phyloP scores from a whole-genome alignment of 1,140 invertebrate species.

The Atta texana region DNA sequence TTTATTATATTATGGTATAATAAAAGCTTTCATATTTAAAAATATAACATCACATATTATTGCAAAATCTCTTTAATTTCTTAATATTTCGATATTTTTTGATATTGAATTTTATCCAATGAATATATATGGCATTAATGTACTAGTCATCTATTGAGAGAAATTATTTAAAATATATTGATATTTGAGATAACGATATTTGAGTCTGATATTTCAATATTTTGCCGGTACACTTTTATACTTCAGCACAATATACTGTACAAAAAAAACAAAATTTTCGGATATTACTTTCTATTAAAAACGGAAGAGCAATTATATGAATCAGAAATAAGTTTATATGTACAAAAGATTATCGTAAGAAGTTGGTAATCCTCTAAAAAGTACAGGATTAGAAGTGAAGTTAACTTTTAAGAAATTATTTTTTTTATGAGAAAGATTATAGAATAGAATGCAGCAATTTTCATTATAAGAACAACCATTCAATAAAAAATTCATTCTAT shows the following conservation, averaged over 20 bases:
- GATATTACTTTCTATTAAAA: background rate
- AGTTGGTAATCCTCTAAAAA: conserved; percentile 40
- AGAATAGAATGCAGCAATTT: background rate
- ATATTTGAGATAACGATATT: conserved; percentile 21
- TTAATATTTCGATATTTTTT: conserved; percentile 31
- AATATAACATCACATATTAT: background rate
- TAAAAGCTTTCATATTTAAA: conserved; percentile 11
- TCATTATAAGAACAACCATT: background rate
- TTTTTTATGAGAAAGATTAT: conserved; percentile 10
- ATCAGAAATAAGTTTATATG: background rate
- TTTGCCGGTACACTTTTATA: background rate
- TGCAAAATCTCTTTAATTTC: background rate
- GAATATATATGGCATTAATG: conserved; percentile 1
- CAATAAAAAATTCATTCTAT: conserved; percentile 20
- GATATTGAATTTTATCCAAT: conserved; percentile 19
- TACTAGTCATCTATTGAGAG: background rate
- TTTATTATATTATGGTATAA: conserved; percentile 13
- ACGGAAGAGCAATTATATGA: background rate
- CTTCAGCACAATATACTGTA: background rate
- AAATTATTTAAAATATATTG: conserved; percentile 21
- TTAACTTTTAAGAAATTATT: conserved; percentile 48
- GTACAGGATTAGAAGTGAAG: conserved; percentile 24
- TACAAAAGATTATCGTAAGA: conserved; percentile 32
- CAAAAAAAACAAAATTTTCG: background rate
- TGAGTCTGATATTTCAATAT: background rate